Conservation (phyloP, 2,888 invertebrate genomes). For the Scelioninae gen. 1 region DNA sequence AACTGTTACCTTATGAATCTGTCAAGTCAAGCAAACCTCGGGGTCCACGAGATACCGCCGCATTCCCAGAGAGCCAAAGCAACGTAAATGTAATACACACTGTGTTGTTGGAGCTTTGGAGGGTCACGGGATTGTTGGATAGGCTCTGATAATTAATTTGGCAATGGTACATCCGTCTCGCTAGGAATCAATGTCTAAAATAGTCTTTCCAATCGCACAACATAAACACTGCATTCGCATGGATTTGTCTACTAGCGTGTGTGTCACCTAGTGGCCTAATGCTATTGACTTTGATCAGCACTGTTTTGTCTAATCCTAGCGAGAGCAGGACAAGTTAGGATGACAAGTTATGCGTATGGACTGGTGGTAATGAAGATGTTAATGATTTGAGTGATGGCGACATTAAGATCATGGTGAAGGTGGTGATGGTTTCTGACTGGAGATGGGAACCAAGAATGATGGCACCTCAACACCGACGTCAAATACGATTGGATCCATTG, state of each 20-base stretch:
- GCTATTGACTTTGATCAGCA: constrained; percentile 56
- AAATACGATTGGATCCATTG: background rate
- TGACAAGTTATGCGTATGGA: constrained; percentile 21
- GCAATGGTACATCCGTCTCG: constrained; percentile 62
- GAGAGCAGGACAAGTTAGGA: constrained; percentile 58
- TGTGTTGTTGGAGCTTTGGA: constrained; percentile 78
- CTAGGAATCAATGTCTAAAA: constrained; percentile 62
- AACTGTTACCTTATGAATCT: constrained; percentile 87
- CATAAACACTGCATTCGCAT: constrained; percentile 67
- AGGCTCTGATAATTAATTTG: constrained; percentile 63
- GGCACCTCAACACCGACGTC: constrained; percentile 44
- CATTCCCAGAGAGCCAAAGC: constrained; percentile 87
- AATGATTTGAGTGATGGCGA: constrained; percentile 11
- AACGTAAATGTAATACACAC: constrained; percentile 85
- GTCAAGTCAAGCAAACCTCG: constrained; percentile 85
- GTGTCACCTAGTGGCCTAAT: constrained; percentile 64
- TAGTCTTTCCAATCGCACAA: constrained; percentile 59
- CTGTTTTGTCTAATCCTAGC: constrained; percentile 66
- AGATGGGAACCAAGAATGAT: constrained; percentile 59
- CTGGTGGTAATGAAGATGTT: constrained; percentile 1
- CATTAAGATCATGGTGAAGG: constrained; percentile 8
- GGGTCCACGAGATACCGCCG: constrained; percentile 85
- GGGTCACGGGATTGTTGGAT: constrained; percentile 42
- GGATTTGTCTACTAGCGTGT: constrained; percentile 65
- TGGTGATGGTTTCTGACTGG: constrained; percentile 8